These are phyloP conservation scores for Platichthys stellatus DNA, from an alignment of 2,113 vertebrate species.

Conservation along the genomic window DNA sequence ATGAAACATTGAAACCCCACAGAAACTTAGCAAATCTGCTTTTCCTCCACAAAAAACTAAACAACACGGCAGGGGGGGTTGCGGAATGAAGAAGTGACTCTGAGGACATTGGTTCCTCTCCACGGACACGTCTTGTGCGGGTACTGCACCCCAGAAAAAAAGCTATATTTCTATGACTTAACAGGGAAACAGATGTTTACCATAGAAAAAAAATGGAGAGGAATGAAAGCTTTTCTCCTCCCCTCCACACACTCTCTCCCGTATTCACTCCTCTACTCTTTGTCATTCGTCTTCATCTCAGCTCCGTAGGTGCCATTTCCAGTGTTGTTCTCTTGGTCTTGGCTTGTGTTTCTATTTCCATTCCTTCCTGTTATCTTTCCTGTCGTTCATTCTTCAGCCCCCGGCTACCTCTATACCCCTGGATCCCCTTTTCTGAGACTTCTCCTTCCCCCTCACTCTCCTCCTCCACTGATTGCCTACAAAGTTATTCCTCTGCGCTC, in stretches of 20 bases:
- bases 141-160: background rate
- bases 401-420: conserved; percentile 44
- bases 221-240: conserved; percentile 23
- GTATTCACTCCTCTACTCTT: background rate
- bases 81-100: background rate
- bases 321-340: conserved; percentile 21
- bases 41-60: background rate
- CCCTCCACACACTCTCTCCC: background rate
- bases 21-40: too few relatives aligned
- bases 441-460: conserved; percentile 2
- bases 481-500: conserved; percentile 59
- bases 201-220: background rate
- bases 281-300: conserved; percentile 46
- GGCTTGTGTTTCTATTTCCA: conserved; percentile 11
- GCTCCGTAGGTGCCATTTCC: conserved; percentile 36
- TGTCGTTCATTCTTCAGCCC: conserved; percentile 34
- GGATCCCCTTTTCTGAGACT: conserved; percentile 19
- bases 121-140: background rate
- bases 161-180: conserved; percentile 22
- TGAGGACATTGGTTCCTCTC: conserved; percentile 9
- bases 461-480: conserved; percentile 55
- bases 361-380: conserved; percentile 24
- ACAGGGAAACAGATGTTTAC: conserved; percentile 26
- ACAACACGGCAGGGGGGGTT: background rate
- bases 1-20: too few relatives aligned